Base-by-base conservation (phyloP, 2,113 vertebrate genomes). In the Nothocercus julius region DNA sequence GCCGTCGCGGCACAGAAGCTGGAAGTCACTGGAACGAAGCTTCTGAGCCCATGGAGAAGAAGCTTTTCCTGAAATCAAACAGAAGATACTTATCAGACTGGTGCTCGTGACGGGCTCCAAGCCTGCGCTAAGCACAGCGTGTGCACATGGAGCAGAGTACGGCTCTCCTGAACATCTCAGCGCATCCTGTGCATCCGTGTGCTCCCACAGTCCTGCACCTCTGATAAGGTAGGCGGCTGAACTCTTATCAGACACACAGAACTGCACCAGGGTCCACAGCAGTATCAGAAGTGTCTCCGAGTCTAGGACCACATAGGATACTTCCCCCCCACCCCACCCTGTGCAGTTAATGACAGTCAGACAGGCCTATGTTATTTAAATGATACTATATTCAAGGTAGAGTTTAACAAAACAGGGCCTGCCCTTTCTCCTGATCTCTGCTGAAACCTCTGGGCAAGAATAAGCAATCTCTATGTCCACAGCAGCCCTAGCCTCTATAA, bases 1-100 rank as follows among this genome's bases (percentile, higher is more conserved):
- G 40, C 99, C 99, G 0, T 99, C 96, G 2, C 95, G 97, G 68
- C 99, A 99, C 89, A 99, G 89, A 51, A 99, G 98, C 94, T 99
- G 78, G 34, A 98, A 99, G 89, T 99, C 98, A 3, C 28, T 36
- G 2, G 99, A 98, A 13, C 47, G 73, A 63, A 99, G 96, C 1
- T 0, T 1, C 22, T 18, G 13, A 5, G 98, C 97, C 99, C 99
- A 99, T 0, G 22, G 47, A 6, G 85, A 83, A 7, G 38, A 95
- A 82, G 61, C 98, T 96, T 13, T 92, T 63, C 98, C 99, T 99
- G 97, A 5, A 91, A 92, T 7, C 47, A 80, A 64, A 80, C 44
- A n/a, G 40, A 22, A 56, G 5, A 14, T 11, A 63, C 19, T 80
- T 32, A 32, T 36, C 19, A 49, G 38, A 8, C 47, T 45, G 20